Percentiles rank a stretch among this genome's conserved stretches.
Conservation (phyloP, 2,888 invertebrate species). For the Xanthia icteritia region DNA sequence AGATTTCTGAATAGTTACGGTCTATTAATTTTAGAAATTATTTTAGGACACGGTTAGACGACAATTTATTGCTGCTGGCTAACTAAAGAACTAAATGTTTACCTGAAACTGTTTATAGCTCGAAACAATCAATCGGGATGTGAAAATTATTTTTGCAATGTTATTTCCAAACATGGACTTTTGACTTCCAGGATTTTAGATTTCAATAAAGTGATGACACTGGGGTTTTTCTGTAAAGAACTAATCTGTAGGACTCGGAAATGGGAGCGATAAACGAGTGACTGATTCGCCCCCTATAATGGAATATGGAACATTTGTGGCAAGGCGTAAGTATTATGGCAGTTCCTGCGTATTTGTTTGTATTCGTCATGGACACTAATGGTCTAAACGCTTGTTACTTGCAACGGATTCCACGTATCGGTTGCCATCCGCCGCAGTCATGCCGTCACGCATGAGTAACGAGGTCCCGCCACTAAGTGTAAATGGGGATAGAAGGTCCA, state of each 20-base stretch:
- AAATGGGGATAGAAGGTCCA: constrained; percentile 55
- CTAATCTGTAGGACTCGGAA: constrained; percentile 4
- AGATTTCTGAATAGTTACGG: constrained; percentile 25
- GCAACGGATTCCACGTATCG: constrained; percentile 71
- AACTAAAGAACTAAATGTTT: neutral
- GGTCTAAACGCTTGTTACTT: constrained; percentile 67
- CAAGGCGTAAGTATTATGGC: constrained; percentile 12
- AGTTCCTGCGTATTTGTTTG: constrained; percentile 27
- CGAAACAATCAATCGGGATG: neutral
- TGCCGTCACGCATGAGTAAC: constrained; percentile 83
- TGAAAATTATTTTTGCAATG: neutral
- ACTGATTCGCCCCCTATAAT: constrained; percentile 1
- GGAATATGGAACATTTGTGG: neutral
- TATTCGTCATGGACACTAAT: constrained; percentile 36
- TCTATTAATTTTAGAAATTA: constrained; percentile 26
- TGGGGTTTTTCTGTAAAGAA: constrained; percentile 1
- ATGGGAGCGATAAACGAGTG: constrained; percentile 13
- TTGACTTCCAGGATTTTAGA: neutral
- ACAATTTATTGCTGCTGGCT: neutral
- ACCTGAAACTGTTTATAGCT: neutral
- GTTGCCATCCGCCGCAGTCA: constrained; percentile 81
- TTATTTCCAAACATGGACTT: neutral
- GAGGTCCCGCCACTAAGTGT: constrained; percentile 63
- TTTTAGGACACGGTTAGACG: constrained; percentile 3
- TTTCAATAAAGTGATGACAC: neutral